These are phyloP conservation scores for Chaenodraco wilsoni DNA, from an alignment of 2,797 vertebrate species.

Conservation along the genomic window DNA sequence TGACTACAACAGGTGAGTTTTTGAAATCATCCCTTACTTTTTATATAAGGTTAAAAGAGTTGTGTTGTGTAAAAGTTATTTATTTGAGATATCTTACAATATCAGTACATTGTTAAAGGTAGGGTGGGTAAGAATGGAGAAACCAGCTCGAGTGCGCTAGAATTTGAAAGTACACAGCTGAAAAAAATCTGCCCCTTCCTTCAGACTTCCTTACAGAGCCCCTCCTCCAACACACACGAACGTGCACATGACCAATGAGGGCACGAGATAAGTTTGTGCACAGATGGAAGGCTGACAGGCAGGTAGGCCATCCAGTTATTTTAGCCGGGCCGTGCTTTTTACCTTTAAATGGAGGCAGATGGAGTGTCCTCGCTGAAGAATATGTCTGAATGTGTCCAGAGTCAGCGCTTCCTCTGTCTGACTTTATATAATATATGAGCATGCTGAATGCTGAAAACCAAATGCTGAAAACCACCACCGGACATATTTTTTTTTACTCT, in stretches of 20 bases:
- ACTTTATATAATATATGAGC: background rate
- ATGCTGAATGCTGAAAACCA: constrained; percentile 5
- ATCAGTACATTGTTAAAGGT: background rate
- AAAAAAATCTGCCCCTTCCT: too few relatives aligned
- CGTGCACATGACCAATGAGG: too few relatives aligned
- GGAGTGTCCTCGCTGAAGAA: background rate
- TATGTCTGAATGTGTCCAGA: background rate
- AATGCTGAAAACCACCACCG: constrained; percentile 6
- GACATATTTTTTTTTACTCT: constrained; percentile 11
- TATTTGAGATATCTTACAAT: background rate
- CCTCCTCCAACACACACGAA: too few relatives aligned
- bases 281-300: too few relatives aligned
- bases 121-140: too few relatives aligned
- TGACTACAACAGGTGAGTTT: background rate
- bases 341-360: too few relatives aligned
- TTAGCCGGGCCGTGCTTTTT: too few relatives aligned
- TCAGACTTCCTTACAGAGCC: too few relatives aligned
- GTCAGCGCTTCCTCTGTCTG: background rate
- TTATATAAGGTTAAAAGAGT: background rate
- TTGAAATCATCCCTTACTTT: background rate
- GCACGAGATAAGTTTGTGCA: too few relatives aligned
- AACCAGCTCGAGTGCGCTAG: too few relatives aligned
- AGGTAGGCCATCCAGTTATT: too few relatives aligned
- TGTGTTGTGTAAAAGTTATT: background rate
- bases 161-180: too few relatives aligned